These are phyloP conservation scores for Plemyria rubiginata DNA, from an alignment of 2,888 invertebrate species.

Conservation along the genomic window DNA sequence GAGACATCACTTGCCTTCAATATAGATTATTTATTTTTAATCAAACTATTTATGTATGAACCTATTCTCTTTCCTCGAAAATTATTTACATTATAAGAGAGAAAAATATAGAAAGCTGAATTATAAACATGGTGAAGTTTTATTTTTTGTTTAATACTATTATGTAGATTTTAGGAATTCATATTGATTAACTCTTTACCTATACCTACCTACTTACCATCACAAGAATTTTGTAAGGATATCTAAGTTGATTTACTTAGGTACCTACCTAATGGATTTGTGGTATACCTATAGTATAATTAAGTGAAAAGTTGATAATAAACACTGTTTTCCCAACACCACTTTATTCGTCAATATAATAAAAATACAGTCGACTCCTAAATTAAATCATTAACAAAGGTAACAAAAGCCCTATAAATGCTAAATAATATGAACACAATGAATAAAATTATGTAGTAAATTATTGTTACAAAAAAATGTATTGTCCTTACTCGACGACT, in stretches of 20 bases:
- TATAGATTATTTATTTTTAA: conserved; percentile 71
- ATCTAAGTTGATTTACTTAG: too few species aligned
- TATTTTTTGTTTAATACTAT: background rate
- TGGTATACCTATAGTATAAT: too few species aligned
- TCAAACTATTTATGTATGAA: conserved; percentile 66
- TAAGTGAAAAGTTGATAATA: conserved; percentile 3
- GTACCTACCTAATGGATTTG: too few species aligned
- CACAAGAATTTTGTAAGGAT: too few species aligned
- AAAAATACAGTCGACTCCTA: conserved; percentile 30
- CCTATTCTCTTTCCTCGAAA: conserved; percentile 60
- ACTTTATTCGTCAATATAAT: conserved; percentile 34
- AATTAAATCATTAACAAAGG: conserved; percentile 31
- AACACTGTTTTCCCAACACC: conserved; percentile 35
- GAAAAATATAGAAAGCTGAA: conserved; percentile 76
- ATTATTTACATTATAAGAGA: conserved; percentile 76
- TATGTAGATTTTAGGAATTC: background rate
- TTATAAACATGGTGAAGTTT: conserved; percentile 55
- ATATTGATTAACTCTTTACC: too few species aligned
- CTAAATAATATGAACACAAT: conserved; percentile 22
- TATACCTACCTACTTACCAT: too few species aligned
- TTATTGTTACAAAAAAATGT: conserved; percentile 6
- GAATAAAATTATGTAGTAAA: conserved; percentile 21
- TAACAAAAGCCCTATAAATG: conserved; percentile 24
- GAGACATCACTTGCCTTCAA: conserved; percentile 72
- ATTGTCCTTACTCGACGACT: background rate